Percentiles rank a stretch among this genome's conserved stretches.
These are phyloP conservation scores for Hestina assimilis DNA, from an alignment of 1,140 invertebrate genomes.

Conservation along the genomic window DNA sequence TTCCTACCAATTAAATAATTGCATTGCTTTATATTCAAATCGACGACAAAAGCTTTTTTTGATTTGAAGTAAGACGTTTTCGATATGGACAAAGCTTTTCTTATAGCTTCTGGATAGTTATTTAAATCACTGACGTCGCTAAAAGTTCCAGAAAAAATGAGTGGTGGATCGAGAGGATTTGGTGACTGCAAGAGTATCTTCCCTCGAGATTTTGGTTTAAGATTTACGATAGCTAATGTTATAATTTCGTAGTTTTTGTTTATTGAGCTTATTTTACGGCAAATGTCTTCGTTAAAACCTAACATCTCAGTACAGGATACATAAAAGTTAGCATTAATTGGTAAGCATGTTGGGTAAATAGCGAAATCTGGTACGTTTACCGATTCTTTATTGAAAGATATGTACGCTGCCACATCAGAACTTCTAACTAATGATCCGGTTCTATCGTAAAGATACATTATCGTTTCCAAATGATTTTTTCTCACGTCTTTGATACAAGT, in stretches of 20 bases:
- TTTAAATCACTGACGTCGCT: conserved; percentile 73
- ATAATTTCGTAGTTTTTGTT: conserved; percentile 44
- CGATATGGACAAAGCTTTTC: conserved; percentile 35
- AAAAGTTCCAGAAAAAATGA: conserved; percentile 86
- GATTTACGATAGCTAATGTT: conserved; percentile 45
- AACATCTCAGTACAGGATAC: conserved; percentile 30
- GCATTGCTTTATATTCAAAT: conserved; percentile 42
- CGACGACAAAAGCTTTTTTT: conserved; percentile 43
- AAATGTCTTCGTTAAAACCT: conserved; percentile 48
- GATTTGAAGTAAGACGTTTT: conserved; percentile 47
- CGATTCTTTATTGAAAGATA: conserved; percentile 31
- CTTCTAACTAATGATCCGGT: conserved; percentile 39
- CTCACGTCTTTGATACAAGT: conserved; percentile 38
- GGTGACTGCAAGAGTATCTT: conserved; percentile 75
- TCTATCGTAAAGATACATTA: conserved; percentile 52
- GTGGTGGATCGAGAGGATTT: conserved; percentile 81
- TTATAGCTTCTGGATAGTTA: conserved; percentile 43
- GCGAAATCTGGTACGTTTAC: conserved; percentile 53
- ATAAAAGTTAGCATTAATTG: conserved; percentile 31
- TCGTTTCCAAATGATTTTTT: conserved; percentile 38
- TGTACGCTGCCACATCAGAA: conserved; percentile 48
- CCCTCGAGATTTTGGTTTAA: conserved; percentile 67
- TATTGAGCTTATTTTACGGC: conserved; percentile 33
- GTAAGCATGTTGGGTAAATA: conserved; percentile 52
- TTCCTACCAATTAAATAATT: conserved; percentile 19